Base-by-base conservation (phyloP, 2,113 vertebrate species). In the Erinaceus europaeus region DNA sequence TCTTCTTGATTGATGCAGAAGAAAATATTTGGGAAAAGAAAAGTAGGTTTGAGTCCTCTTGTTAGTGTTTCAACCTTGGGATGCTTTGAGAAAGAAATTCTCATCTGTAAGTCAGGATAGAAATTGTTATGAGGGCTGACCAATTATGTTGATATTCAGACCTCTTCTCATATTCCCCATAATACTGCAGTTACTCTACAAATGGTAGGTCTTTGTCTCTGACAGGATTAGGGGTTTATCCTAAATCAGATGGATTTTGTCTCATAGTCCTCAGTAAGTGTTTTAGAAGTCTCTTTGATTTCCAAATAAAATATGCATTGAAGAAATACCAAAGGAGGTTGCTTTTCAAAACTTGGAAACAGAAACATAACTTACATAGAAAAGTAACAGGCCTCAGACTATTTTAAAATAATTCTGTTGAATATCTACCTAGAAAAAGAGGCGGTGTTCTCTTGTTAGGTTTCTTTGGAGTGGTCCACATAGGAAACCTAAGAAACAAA, bases 401-500 rank as follows among this genome's bases (percentile, higher is more conserved):
- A 50, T 50, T 86, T 71, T 76, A 90, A 88, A 93, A 86, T 40
- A 65, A 40, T 65, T 84, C 23, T 17, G 7, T 48, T 64, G 23
- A 84, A 14, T 78, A 13, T 53, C 77, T 73, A 32, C 34, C 40
- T 48, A 68, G 44, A 93, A 88, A 81, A 48, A 32, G 34, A 91
- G 67, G 20, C 72, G 44, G 68, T 62, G 12, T 71, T 46, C 59
- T 48, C 64, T 87, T 59, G 17, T 34, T 89, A 68, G 44, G 17
- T 52, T 52, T 68, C 29, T 81, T 36, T 23, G 68, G 53, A 65
- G 29, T 20, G 69, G 50, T 42, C 18, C 55, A 72, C 34, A 57
- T 8, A 29, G 61, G 32, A 82, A 91, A 86, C 68, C 90, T 89
- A 8, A 82, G 90, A 92, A 92, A 84, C 46, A 81, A 92, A 91